Evolutionary conservation across 2,888 invertebrate species (phyloP).

Genomic region (Gastrophysa polygoni): DNA sequence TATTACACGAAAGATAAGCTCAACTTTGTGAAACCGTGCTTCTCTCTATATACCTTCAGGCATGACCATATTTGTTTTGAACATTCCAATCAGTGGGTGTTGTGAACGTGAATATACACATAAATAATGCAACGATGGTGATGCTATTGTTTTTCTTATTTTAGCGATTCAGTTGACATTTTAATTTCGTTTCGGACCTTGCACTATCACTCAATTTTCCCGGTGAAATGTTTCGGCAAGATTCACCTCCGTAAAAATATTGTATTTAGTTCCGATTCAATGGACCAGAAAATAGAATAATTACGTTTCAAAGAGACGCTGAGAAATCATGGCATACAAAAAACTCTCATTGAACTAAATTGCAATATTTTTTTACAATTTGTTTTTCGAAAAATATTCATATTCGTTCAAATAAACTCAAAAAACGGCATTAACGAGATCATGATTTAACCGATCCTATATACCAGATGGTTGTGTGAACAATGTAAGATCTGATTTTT

Average conservation of each 20-base stretch:
- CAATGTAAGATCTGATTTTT: too few relatives aligned
- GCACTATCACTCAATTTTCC: neutral
- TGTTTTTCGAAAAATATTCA: too few relatives aligned
- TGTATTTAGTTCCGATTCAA: neutral
- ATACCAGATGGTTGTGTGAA: too few relatives aligned
- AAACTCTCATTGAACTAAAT: too few relatives aligned
- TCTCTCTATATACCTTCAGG: neutral
- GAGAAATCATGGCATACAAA: neutral
- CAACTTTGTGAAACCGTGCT: neutral
- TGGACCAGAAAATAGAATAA: neutral
- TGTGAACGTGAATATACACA: neutral
- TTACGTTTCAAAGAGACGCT: neutral
- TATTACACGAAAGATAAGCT: neutral
- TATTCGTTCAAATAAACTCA: too few relatives aligned
- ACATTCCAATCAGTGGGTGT: neutral
- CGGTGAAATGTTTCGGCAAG: neutral
- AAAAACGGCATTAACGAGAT: too few relatives aligned
- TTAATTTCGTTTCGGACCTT: neutral
- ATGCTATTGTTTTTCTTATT: neutral
- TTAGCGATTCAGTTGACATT: neutral
- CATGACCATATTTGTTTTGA: neutral
- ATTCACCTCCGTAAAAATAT: neutral
- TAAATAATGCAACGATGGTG: neutral
- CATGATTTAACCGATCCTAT: too few relatives aligned
- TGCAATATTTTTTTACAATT: too few relatives aligned